Percentiles rank a stretch among this genome's conserved stretches.
Evolutionary conservation across 2,888 invertebrate genomes (phyloP).

Genomic region (Sycophila texana): DNA sequence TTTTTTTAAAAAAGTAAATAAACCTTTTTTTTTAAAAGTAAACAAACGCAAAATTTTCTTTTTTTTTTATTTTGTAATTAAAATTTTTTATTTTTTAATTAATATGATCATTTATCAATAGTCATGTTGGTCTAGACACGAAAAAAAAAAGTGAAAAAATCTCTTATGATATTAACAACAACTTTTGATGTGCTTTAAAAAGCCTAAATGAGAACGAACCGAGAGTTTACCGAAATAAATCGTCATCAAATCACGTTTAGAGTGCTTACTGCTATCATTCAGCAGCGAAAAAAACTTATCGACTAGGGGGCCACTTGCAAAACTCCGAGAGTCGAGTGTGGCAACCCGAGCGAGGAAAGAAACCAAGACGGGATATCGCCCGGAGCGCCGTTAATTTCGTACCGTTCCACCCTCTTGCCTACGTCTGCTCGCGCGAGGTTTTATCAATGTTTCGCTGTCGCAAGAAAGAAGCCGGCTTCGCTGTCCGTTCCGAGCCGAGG

Average conservation of each 20-base stretch:
- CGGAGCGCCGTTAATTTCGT: constrained; percentile 15
- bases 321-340: constrained; percentile 24
- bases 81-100: too few species aligned
- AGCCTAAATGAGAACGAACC: too few species aligned
- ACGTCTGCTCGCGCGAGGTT: neutral
- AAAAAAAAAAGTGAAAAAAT: too few species aligned
- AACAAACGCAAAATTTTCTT: too few species aligned
- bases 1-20: too few species aligned
- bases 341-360: constrained; percentile 20
- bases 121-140: too few species aligned
- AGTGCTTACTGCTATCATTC: constrained; percentile 4
- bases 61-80: too few species aligned
- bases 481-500: too few species aligned
- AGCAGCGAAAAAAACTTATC: constrained; percentile 43
- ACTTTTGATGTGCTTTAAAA: neutral
- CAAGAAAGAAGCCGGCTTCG: neutral
- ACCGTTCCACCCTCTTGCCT: constrained; percentile 9
- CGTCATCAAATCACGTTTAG: neutral
- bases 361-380: neutral
- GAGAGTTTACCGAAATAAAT: neutral
- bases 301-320: constrained; percentile 19
- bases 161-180: too few species aligned
- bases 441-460: constrained; percentile 37
- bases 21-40: too few species aligned
- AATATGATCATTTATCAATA: too few species aligned